A percentile compares a stretch with the other conserved stretches of the same genome.
These are phyloP conservation scores for Synanceia verrucosa DNA, from an alignment of 2,797 vertebrate species.

Conservation along the genomic window DNA sequence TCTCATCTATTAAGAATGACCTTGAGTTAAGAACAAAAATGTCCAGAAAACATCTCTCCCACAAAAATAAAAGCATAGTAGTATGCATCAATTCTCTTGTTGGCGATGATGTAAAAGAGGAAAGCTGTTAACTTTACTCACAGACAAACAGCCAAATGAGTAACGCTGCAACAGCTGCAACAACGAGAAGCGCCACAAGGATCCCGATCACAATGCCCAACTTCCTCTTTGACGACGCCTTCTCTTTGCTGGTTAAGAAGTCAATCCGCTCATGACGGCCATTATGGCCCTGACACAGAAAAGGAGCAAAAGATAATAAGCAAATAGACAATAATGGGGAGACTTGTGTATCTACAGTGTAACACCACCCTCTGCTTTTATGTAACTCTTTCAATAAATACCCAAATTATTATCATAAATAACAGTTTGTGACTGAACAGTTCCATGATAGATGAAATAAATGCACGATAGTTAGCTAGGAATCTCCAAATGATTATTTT, in stretches of 20 bases:
- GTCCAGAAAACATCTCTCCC: neutral
- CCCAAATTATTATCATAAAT: neutral
- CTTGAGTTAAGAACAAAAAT: constrained; percentile 10
- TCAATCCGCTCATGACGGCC: constrained; percentile 65
- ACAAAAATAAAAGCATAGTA: neutral
- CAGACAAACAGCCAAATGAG: constrained; percentile 82
- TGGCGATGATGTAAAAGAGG: neutral
- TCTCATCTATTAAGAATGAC: constrained; percentile 22
- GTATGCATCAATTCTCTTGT: neutral
- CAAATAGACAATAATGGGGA: neutral
- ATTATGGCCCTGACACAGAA: constrained; percentile 47
- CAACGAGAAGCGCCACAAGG: constrained; percentile 61
- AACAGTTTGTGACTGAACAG: neutral
- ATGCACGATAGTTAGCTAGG: neutral
- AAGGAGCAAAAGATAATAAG: constrained; percentile 14
- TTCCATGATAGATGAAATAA: neutral
- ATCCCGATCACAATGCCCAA: constrained; percentile 52
- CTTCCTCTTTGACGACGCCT: constrained; percentile 56
- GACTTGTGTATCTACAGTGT: neutral
- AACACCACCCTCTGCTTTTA: neutral
- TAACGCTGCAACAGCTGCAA: constrained; percentile 69
- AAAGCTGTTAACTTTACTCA: constrained; percentile 50
- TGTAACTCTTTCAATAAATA: neutral
- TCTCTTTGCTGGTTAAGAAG: constrained; percentile 71
- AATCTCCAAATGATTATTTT: neutral